Evolutionary conservation across 2,113 vertebrate genomes (phyloP), one percentile per base, ranked within the genome.

Genomic region (Muntiacus reevesi): DNA sequence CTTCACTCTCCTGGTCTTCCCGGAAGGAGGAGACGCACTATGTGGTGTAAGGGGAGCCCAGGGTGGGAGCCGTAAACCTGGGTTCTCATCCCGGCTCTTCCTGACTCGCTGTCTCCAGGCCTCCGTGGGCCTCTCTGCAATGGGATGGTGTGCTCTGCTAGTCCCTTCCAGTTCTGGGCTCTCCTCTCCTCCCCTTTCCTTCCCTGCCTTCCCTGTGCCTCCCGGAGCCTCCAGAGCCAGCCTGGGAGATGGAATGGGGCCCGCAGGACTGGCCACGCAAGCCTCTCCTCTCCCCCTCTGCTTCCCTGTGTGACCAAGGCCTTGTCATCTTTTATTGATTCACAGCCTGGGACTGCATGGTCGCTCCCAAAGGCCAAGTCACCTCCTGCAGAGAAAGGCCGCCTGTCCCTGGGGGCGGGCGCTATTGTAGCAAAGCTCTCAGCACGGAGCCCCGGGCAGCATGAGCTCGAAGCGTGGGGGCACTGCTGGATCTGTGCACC

Each of bases 91-190:
- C 11, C n/a, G 10, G 30, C 36, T 14, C 28, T 86, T 78, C 84
- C 13, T 9, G 30, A 11, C 0, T 0, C 15, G 2, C 28, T 50
- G 21, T 55, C 8, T 6, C 54, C 1, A 8, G 8, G 52, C 14
- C 23, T 78, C 85, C 2, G 0, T 2, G 15, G 23, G 8, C 27
- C 21, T 74, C 30, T 55, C 43, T 95, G 12, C 21, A 5, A 0
- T 14, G 19, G 30, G 59, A 5, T 13, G 11, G 0, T 6, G 3
- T 1, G 7, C 4, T 50, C 3, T 50, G 11, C 9, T 6, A 15
- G 28, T 17, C 71, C 45, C n/a, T 47, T 62, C 89, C 2, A 6
- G 40, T 40, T 17, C 81, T 67, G 33, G 81, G 6, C 7, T 25
- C 59, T 5, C 7, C 33, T 74, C 3, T 25, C 15, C 54, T 55